These are phyloP conservation scores for Orchesellides sinensis DNA, from an alignment of 2,888 invertebrate species.

Conservation along the genomic window DNA sequence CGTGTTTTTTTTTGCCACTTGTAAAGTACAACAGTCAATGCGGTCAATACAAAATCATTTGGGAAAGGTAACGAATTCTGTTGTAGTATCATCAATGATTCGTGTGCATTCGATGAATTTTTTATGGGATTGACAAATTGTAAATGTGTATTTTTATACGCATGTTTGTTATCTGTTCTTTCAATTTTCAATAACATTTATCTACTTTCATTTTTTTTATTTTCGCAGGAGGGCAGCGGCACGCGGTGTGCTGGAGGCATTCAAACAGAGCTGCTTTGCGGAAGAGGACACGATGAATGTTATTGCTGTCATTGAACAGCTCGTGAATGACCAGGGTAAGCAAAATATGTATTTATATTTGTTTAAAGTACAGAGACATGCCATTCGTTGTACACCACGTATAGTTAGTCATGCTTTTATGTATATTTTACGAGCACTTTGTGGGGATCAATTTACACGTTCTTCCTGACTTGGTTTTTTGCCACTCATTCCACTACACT, in stretches of 20 bases:
- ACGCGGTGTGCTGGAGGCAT: slow-evolving; percentile 71
- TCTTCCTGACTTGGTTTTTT: not conserved
- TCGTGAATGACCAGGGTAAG: slow-evolving; percentile 74
- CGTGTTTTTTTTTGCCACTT: too few species aligned
- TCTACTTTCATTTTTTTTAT: not conserved
- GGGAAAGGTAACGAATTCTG: not conserved
- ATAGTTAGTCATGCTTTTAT: slow-evolving; percentile 23
- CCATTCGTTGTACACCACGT: too few species aligned
- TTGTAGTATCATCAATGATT: not conserved
- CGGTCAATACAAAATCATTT: not conserved
- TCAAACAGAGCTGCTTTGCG: slow-evolving; percentile 70
- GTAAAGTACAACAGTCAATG: not conserved
- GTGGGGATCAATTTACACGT: slow-evolving; percentile 20
- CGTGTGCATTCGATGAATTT: not conserved
- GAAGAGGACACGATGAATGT: slow-evolving; percentile 72
- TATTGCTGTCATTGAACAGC: slow-evolving; percentile 72
- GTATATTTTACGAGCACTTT: slow-evolving; percentile 21
- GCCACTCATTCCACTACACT: not conserved
- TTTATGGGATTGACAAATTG: not conserved
- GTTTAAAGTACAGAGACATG: too few species aligned
- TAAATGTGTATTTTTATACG: not conserved
- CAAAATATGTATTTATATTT: slow-evolving; percentile 2
- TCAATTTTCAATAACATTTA: too few species aligned
- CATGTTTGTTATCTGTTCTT: not conserved
- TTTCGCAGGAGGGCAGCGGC: slow-evolving; percentile 73